Evolutionary conservation across 2,797 vertebrate genomes (phyloP), one percentile per base, ranked within the genome.

Genomic region (Fringilla coelebs): DNA sequence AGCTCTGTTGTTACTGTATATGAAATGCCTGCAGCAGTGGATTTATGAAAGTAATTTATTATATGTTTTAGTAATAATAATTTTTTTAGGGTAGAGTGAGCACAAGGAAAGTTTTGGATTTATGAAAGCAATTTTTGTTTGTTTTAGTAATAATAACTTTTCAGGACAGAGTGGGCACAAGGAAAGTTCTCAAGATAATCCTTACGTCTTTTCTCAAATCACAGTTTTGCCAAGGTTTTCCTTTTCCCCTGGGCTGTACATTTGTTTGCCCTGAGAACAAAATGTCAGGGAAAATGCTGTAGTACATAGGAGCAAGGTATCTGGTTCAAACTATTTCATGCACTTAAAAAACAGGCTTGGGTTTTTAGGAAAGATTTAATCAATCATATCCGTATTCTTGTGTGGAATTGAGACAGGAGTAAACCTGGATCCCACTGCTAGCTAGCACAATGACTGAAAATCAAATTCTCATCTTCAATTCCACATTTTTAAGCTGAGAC

Each of bases 321-420:
- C 36, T 85, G 49, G 3, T 94, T 91, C 49, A 88, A 72, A 86
- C 63, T 85, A 41, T 41, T 79, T 67, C 4, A 36, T 86, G 29
- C 16, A 52, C 74, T 88, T 71, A 10, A 61, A 83, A 88, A 90
- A 43, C 46, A 62, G 63, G 43, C 63, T 82, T 91, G 61, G 48
- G 29, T 91, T 92, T 90, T 49, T 83, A 90, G 66, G 40, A 75
- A 88, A 66, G 79, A 84, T 85, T 91, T 85, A 68, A 45, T 76
- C 74, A 74, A 24, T 82, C 46, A 43, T 79, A 70, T 79, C 36
- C 85, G 43, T 78, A 41, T 90, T 85, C 60, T 85, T 91, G 49
- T 49, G 67, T 70, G 58, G 80, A 94, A 66, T 17, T 75, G 58
- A 63, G 36, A 72, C 21, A 72, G 32, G 62, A 91, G 73, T 73